Percentiles rank a stretch among this genome's conserved stretches.
phyloP scores from a whole-genome alignment of 2,113 vertebrate species.

The Dolichallabes microphthalmus region DNA sequence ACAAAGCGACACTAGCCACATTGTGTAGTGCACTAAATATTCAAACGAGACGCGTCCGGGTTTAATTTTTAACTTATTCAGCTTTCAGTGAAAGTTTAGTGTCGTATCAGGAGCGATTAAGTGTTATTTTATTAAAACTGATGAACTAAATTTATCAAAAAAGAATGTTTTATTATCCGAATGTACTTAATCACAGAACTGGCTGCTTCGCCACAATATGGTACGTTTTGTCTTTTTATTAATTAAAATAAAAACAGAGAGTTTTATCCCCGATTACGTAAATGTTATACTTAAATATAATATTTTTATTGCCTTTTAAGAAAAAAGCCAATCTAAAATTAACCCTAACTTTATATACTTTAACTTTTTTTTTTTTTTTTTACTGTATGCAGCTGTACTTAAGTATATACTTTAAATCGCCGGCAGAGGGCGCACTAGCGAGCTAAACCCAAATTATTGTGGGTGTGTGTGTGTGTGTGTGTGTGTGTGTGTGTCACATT shows the following conservation, averaged over 20 bases:
- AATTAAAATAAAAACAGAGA: not conserved
- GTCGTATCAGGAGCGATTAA: not conserved
- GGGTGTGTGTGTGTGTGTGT: not conserved
- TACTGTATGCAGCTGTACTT: not conserved
- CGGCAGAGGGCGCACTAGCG: not conserved
- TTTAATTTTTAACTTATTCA: not conserved
- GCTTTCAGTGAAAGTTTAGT: not conserved
- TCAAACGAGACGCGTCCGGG: not conserved
- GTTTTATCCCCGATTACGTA: not conserved
- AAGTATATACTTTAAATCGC: not conserved
- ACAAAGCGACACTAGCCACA: no score
- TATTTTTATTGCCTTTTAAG: not conserved
- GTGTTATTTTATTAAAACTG: not conserved
- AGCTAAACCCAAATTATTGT: no score
- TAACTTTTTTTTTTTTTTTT: not conserved
- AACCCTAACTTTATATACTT: not conserved
- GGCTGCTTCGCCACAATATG: constrained; percentile 86
- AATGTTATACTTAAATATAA: not conserved
- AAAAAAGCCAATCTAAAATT: not conserved
- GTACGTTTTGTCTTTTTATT: constrained; percentile 64
- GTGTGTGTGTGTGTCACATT: not conserved
- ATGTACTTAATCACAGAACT: constrained; percentile 73
- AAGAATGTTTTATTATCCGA: constrained; percentile 84
- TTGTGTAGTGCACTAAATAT: not conserved
- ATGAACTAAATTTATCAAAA: not conserved